Conservation (phyloP, 2,888 invertebrate genomes). For the Conomelus anceps region DNA sequence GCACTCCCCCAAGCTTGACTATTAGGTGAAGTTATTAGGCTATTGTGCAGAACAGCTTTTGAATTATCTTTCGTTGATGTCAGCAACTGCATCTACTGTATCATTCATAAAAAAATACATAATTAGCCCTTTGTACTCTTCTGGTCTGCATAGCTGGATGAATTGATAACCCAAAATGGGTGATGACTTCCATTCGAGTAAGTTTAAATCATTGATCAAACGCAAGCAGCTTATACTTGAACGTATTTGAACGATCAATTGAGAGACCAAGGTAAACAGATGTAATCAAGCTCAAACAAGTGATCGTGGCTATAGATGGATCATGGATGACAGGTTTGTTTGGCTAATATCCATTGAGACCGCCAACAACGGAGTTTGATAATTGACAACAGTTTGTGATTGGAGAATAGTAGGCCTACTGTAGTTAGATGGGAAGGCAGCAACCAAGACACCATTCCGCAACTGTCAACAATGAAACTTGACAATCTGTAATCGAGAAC, state of each 20-base stretch:
- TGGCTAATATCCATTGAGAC: background rate
- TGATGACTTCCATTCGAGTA: background rate
- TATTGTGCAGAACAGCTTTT: no score
- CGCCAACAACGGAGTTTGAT: background rate
- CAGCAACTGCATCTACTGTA: no score
- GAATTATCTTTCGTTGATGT: no score
- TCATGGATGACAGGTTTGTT: background rate
- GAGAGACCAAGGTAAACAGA: background rate
- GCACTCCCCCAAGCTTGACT: no score
- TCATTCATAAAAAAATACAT: no score
- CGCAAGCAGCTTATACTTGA: background rate
- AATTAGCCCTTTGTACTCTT: no score
- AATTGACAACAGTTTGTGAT: background rate
- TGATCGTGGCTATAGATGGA: background rate
- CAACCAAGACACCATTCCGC: background rate
- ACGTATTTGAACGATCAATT: background rate
- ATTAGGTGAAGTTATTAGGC: no score
- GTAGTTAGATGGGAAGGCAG: background rate
- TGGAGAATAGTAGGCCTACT: no score
- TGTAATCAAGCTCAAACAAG: background rate
- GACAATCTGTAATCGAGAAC: background rate
- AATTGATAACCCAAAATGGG: background rate
- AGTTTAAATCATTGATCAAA: background rate
- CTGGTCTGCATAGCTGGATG: no score
- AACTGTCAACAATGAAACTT: background rate